A percentile compares a stretch with the other conserved stretches of the same genome.
Evolutionary conservation across 2,888 invertebrate genomes (phyloP).

Genomic region (Cremastinae sp.): DNA sequence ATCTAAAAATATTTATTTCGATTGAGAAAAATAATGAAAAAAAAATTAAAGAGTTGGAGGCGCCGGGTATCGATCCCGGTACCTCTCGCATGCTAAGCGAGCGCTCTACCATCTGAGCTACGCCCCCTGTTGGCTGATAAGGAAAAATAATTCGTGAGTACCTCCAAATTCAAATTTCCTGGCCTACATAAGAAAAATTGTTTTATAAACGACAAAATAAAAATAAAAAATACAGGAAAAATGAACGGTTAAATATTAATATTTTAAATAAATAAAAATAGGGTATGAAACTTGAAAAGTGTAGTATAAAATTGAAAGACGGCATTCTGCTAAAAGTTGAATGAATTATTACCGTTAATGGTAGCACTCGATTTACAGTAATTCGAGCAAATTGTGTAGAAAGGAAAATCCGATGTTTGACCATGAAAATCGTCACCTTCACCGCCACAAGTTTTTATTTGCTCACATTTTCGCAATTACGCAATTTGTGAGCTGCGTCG

Average conservation of each 20-base stretch:
- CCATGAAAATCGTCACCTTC: conserved; percentile 65
- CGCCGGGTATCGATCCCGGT: conserved; percentile 71
- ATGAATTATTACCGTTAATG: conserved; percentile 34
- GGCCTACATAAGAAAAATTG: background rate
- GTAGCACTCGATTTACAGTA: conserved; percentile 6
- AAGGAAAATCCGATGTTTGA: conserved; percentile 50
- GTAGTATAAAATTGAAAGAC: too few relatives aligned
- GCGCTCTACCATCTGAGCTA: conserved; percentile 71
- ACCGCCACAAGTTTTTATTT: conserved; percentile 59
- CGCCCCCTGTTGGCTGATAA: conserved; percentile 60
- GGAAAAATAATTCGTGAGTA: background rate
- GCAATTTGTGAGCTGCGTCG: conserved; percentile 31
- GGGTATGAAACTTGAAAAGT: too few relatives aligned
- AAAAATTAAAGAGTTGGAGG: conserved; percentile 63
- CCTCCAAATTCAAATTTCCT: conserved; percentile 3
- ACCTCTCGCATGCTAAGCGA: conserved; percentile 71
- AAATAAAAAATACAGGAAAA: too few relatives aligned
- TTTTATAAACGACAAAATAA: too few relatives aligned
- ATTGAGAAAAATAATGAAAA: conserved; percentile 16
- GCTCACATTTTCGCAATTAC: conserved; percentile 41
- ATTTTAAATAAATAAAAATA: too few relatives aligned
- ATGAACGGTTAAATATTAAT: too few relatives aligned
- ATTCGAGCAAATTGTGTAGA: conserved; percentile 34
- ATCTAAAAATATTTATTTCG: too few relatives aligned
- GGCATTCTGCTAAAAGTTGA: conserved; percentile 31